Evolutionary conservation across 2,113 vertebrate species (phyloP).

Genomic region (Mesembrinibis cayennensis): DNA sequence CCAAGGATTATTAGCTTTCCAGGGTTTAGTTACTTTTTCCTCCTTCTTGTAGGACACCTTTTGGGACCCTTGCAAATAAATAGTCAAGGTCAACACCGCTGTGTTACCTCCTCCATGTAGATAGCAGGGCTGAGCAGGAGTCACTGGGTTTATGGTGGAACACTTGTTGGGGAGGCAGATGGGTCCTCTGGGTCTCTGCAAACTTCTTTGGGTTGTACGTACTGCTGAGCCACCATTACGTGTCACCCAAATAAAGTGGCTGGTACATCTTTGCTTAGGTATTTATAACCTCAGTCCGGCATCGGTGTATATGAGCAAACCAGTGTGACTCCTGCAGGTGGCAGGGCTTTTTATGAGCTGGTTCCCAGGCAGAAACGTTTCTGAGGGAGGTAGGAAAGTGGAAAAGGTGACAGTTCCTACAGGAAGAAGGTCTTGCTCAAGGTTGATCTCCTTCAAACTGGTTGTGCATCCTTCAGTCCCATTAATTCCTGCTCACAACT

Average conservation of each 20-base stretch:
- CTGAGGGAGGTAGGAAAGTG: neutral
- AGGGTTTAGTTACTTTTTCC: neutral
- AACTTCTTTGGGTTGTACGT: neutral
- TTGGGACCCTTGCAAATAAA: neutral
- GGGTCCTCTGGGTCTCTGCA: neutral
- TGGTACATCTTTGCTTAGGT: neutral
- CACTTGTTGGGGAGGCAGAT: neutral
- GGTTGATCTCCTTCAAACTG: neutral
- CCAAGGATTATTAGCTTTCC: neutral
- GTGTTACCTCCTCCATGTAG: neutral
- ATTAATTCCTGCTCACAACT: neutral
- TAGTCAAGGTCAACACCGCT: fast-evolving
- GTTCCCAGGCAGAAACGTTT: neutral
- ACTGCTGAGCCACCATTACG: neutral
- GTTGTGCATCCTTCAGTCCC: neutral
- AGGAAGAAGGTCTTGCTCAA: neutral
- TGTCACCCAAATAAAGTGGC: neutral
- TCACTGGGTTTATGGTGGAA: neutral
- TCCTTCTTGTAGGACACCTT: neutral
- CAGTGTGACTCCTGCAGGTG: neutral
- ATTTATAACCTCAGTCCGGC: neutral
- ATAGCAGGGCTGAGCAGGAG: neutral
- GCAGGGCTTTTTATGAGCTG: neutral
- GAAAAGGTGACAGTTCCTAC: neutral
- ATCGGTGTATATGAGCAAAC: neutral